Evolutionary conservation across 2,113 vertebrate species (phyloP), one percentile per base, ranked within the genome.

Genomic region (Dromaius novaehollandiae): DNA sequence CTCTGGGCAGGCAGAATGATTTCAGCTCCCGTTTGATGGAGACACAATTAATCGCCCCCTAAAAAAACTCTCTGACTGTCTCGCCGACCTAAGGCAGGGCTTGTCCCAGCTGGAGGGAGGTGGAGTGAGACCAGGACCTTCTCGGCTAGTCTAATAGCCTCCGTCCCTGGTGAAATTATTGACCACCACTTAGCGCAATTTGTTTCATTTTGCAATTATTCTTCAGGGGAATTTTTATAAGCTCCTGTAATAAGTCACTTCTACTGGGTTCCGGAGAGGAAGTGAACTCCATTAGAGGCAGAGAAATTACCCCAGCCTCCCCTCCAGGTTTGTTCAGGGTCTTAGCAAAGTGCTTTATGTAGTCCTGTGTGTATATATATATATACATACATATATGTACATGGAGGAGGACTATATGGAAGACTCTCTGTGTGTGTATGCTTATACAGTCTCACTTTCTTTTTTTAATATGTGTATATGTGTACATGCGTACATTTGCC

Each of bases 201-300:
- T 92, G 82, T 91, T 92, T 95, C 78, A 91, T 96, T 97, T 87
- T 91, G 36, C 84, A 97, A 85, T 91, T 95, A 95, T 93, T 97
- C 84, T 96, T 92, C 51, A 75, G 94, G 88, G 92, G 63, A 81
- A 80, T 69, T 91, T 89, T 92, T 91, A 87, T 85, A 85, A 92
- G 84, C 84, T 91, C 75, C 90, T 80, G 24, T 92, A 92, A 92
- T 95, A 95, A 92, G 94, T 96, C 83, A 93, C 70, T 92, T 92
- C 63, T 90, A 69, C 84, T 82, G 74, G 86, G 90, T 74, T 91
- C 70, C 0, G 1, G 92, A 80, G 63, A 80, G 92, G 94, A 96
- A 93, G 96, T 80, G 86, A 93, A 68, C 61, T 76, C 53, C 53
- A 28, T 85, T 93, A 89, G 89, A 87, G 86, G 66, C 61, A 92